Conservation (phyloP, 2,888 invertebrate species). For the Xanthia icteritia region DNA sequence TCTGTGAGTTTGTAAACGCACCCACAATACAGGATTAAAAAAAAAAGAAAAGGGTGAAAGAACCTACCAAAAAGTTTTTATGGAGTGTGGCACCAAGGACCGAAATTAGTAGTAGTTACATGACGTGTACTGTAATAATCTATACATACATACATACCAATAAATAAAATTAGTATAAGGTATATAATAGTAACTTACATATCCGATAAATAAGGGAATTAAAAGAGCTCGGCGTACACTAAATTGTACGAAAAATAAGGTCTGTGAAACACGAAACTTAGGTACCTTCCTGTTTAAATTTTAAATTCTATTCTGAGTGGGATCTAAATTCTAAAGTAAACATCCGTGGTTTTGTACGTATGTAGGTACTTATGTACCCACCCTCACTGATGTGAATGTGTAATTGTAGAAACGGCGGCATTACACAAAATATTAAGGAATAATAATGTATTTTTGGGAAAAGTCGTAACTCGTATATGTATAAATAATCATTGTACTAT, state of each 20-base stretch:
- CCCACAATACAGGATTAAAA: too few relatives aligned
- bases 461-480: constrained; percentile 8
- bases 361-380: constrained; percentile 19
- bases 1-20: too few relatives aligned
- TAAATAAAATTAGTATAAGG: not conserved
- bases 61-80: too few relatives aligned
- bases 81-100: constrained; percentile 63
- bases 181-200: constrained; percentile 35
- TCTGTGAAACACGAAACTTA: constrained; percentile 64
- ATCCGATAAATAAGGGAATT: constrained; percentile 60
- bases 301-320: constrained; percentile 71
- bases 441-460: constrained; percentile 47
- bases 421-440: constrained; percentile 30
- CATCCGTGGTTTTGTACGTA: constrained; percentile 57
- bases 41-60: too few relatives aligned
- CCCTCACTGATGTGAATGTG: constrained; percentile 40
- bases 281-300: constrained; percentile 69
- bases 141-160: too few relatives aligned
- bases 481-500: constrained; percentile 36
- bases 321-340: constrained; percentile 64
- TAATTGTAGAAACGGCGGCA: constrained; percentile 41
- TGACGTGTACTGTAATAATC: constrained; percentile 24
- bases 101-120: constrained; percentile 60
- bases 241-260: constrained; percentile 51
- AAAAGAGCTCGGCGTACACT: constrained; percentile 47